phyloP scores from a whole-genome alignment of 2,888 invertebrate genomes.

The Chaitophorus viminalis region DNA sequence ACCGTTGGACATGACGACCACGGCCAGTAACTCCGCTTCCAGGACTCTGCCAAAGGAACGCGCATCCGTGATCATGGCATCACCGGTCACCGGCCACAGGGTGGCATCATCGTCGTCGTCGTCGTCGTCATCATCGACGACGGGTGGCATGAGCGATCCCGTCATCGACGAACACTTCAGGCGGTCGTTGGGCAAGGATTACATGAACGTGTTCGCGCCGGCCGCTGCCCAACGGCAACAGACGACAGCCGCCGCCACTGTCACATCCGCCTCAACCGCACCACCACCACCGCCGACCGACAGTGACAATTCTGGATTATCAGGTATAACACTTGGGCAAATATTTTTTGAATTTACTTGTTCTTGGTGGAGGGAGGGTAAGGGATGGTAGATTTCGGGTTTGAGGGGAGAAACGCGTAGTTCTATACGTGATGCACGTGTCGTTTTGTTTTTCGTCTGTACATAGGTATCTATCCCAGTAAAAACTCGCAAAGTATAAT shows the following conservation, averaged over 20 bases:
- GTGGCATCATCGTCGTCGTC: not conserved
- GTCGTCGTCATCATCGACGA: no score
- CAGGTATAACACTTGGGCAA: conserved; percentile 31
- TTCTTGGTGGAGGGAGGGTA: not conserved
- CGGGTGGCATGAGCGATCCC: conserved; percentile 77
- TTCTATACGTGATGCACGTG: no score
- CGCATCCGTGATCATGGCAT: conserved; percentile 51
- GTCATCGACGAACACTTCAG: conserved; percentile 96
- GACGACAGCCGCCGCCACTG: not conserved
- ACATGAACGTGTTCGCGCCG: conserved; percentile 71
- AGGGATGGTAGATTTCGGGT: not conserved
- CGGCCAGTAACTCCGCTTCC: conserved; percentile 2
- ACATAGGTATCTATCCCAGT: no score
- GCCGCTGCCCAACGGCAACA: conserved; percentile 41
- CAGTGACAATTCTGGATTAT: conserved; percentile 30
- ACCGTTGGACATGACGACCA: conserved; percentile 65
- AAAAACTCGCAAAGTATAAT: no score
- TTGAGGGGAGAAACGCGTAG: no score
- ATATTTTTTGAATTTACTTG: not conserved
- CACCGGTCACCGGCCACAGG: conserved; percentile 21
- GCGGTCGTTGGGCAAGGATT: conserved; percentile 86
- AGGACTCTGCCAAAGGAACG: conserved; percentile 50
- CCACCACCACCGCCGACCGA: not conserved
- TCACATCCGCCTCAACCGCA: not conserved
- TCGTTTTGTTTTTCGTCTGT: no score